phyloP scores from a whole-genome alignment of 30 jellyfish, hydroid and myxozoan species.

The Hydractinia echinata region DNA sequence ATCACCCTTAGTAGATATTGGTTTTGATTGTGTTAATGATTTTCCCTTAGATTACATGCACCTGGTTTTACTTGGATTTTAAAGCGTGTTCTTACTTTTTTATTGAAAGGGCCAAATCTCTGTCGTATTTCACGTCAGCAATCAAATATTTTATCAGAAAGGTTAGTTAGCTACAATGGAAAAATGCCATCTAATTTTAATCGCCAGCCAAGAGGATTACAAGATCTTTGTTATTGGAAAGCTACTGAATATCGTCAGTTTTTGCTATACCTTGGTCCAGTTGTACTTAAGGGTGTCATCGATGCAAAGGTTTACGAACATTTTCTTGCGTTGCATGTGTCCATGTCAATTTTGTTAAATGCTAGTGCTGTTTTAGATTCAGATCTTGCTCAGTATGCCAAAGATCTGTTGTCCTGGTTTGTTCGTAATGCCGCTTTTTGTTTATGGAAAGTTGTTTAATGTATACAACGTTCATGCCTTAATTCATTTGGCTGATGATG shows the following conservation, averaged over 20 bases:
- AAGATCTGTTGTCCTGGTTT: neutral
- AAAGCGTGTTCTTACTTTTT: too few relatives aligned
- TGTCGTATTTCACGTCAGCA: neutral
- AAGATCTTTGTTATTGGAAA: neutral
- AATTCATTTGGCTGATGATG: slow-evolving; percentile 20
- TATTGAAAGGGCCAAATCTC: too few relatives aligned
- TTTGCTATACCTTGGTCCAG: too few relatives aligned
- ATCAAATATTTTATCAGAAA: neutral
- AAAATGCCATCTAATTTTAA: too few relatives aligned
- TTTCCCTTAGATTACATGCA: too few relatives aligned
- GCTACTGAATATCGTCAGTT: slow-evolving; percentile 11
- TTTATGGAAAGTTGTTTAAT: slow-evolving; percentile 4
- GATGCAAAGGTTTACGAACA: neutral
- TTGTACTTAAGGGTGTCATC: too few relatives aligned
- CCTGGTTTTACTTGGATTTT: too few relatives aligned
- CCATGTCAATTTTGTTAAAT: neutral
- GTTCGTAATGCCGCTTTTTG: neutral
- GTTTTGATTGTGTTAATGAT: too few relatives aligned
- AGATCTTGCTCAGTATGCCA: neutral
- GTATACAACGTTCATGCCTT: slow-evolving; percentile 2
- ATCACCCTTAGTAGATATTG: too few relatives aligned
- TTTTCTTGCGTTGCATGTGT: neutral
- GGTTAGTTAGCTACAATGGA: neutral
- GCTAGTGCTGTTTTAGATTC: neutral
- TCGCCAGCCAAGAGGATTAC: too few relatives aligned